Evolutionary conservation across 1,140 invertebrate species (phyloP), one percentile per base, ranked within the genome.

Genomic region (Dendrolimus punctatus): DNA sequence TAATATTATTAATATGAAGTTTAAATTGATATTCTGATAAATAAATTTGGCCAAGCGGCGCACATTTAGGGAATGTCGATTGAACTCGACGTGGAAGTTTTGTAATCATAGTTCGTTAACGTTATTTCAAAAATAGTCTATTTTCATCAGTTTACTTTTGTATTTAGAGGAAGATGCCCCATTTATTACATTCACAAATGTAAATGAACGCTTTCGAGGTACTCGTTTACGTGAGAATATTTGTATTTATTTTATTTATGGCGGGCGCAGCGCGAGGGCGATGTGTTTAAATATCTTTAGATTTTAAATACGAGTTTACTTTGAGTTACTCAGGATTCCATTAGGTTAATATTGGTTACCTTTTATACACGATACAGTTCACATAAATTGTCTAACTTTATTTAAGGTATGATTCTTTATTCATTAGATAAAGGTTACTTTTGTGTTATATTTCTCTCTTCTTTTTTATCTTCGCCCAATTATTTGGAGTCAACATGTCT

Each of bases 201-300:
- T 84, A 82, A 85, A 85, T 81, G 77, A 80, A 85, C 77, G 80
- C 73, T 80, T 80, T 78, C 73, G 75, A 75, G 70, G 76, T 83
- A 80, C 80, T 73, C 77, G 76, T 72, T 84, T 84, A 84, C 83
- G 83, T 86, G 80, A 86, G 80, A 86, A 84, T 84, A 86, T 86
- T 81, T 81, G 75, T 86, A 84, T 84, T 86, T 86, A 83, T 84
- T 85, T 85, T 85, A 85, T 85, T 85, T 85, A 85, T 85, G 82
- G 82, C 68, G 61, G 61, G 75, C 68, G 68, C 57, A 68, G 63
- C 58, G 72, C 77, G 76, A 78, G 77, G 79, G 78, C 67, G 77
- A 79, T 83, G 80, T 76, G 78, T 82, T 82, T 75, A 84, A 84
- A 80, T 84, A 82, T 80, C 79, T 85, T 70, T 62, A 75, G 71